Base-by-base conservation (phyloP, 30 jellyfish, hydroid and myxozoan genomes). In the Turritopsis dohrnii region DNA sequence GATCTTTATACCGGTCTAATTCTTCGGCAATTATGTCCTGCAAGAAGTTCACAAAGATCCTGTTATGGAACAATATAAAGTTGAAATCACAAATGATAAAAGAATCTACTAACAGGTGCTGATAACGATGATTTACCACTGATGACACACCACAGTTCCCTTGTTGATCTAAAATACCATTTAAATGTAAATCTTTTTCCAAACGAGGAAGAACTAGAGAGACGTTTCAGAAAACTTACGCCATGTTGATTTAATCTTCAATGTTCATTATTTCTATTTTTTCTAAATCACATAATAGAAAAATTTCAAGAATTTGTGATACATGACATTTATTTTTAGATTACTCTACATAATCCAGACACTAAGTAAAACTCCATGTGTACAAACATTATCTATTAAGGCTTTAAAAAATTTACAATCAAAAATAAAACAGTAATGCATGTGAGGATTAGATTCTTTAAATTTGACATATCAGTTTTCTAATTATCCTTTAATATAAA, bases 131-230 rank as follows among this genome's bases (percentile, higher is more conserved):
- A 84, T 17, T 89, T 79, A 22, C 96, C 96, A 65, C 91, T 66
- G 28, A 89, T 74, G 0, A 89, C 79, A 27, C 86, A 75, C 96
- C 96, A 89, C 7, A 89, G 81, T 54, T 89, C 96, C 72, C 89
- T 89, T 52, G 86, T 79, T 53, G 94, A 83, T 81, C 96, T 89
- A 66, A 19, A 72, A 52, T 27, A 86, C 60, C 52, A 65, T 9
- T 41, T 41, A 5, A n/a, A n/a, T n/a, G n/a, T n/a, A 41, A 41
- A 41, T 41, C 5, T 3, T 41, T 41, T 41, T 41, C 60, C 60
- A 41, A 3, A 3, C 60, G 13, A 41, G 13, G 13, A 41, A 5
- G 60, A 3, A 41, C 60, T 41, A 3, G 60, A 41, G 9, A 5
- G 5, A 5, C 60, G 5, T 3, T 13, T 5, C 60, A 41, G 60